Evolutionary conservation across 1,140 invertebrate species (phyloP).

Genomic region (Drosophila santomea): DNA sequence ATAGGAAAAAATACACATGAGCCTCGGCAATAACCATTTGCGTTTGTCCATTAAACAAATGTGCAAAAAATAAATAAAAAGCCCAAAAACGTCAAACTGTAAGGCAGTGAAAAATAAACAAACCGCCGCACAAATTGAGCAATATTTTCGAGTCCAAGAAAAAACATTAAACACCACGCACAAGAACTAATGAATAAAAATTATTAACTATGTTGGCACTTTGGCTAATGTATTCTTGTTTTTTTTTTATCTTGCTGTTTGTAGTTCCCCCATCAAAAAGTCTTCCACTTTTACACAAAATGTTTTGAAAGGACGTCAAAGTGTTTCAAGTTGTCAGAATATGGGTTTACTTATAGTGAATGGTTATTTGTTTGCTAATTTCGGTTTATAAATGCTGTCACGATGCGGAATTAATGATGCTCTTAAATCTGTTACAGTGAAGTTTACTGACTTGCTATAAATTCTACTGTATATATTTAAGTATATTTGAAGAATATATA

Average conservation of each 20-base stretch:
- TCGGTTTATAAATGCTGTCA: neutral
- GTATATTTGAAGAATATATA: too few relatives aligned
- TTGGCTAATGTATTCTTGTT: slow-evolving; percentile 22
- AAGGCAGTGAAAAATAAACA: slow-evolving; percentile 19
- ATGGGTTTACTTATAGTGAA: slow-evolving; percentile 19
- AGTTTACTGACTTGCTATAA: too few relatives aligned
- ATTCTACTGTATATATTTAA: neutral
- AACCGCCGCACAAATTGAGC: slow-evolving; percentile 24
- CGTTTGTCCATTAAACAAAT: slow-evolving; percentile 58
- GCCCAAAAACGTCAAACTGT: slow-evolving; percentile 1
- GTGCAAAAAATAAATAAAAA: slow-evolving; percentile 39
- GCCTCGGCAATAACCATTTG: slow-evolving; percentile 44
- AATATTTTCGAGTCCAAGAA: slow-evolving; percentile 4
- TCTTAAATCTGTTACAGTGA: too few relatives aligned
- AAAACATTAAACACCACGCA: slow-evolving; percentile 23
- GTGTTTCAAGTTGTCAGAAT: slow-evolving; percentile 13
- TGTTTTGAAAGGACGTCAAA: slow-evolving; percentile 19
- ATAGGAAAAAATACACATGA: neutral
- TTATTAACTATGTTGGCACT: slow-evolving; percentile 41
- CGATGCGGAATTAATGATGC: too few relatives aligned
- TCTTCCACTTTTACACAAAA: slow-evolving; percentile 8
- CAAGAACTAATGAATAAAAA: slow-evolving; percentile 39
- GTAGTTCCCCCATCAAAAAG: neutral
- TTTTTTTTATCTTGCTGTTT: neutral
- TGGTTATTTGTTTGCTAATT: slow-evolving; percentile 2